These are phyloP conservation scores for Empis stercorea DNA, from an alignment of 2,888 invertebrate genomes.

Conservation along the genomic window DNA sequence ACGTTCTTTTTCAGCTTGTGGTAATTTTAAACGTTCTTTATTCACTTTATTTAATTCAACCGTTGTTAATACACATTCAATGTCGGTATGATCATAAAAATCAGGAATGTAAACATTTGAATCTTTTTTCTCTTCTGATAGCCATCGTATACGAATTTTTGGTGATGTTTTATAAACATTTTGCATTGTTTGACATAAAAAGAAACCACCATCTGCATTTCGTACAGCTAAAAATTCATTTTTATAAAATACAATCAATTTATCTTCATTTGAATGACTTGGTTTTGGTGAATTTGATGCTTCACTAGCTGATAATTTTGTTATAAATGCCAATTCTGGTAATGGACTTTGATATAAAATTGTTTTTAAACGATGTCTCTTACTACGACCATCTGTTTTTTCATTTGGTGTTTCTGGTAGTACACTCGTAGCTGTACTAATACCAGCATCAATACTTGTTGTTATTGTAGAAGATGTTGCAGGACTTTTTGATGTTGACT, in stretches of 20 bases:
- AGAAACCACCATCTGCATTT: slow-evolving; percentile 78
- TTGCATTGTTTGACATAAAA: slow-evolving; percentile 79
- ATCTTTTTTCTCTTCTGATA: slow-evolving; percentile 48
- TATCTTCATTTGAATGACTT: slow-evolving; percentile 50
- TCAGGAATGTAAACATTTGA: slow-evolving; percentile 68
- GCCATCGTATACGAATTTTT: slow-evolving; percentile 81
- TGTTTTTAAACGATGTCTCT: slow-evolving; percentile 26
- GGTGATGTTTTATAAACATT: slow-evolving; percentile 78
- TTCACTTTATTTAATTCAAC: slow-evolving; percentile 61
- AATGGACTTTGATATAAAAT: slow-evolving; percentile 74
- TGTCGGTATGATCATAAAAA: slow-evolving; percentile 82
- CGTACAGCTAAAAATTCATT: slow-evolving; percentile 84
- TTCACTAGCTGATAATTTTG: slow-evolving; percentile 54
- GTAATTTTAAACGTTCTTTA: slow-evolving; percentile 56
- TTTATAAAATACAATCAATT: slow-evolving; percentile 76
- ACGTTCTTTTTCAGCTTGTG: slow-evolving; percentile 58
- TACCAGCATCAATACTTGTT: background rate
- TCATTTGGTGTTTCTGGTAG: slow-evolving; percentile 14
- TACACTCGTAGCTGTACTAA: slow-evolving; percentile 9
- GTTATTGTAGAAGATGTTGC: background rate
- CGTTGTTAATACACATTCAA: slow-evolving; percentile 80
- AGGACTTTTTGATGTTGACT: background rate
- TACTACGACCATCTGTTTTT: slow-evolving; percentile 15
- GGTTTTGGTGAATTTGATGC: slow-evolving; percentile 42
- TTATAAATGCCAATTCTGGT: slow-evolving; percentile 62